A percentile compares a stretch with the other conserved stretches of the same genome.
Evolutionary conservation across 1,140 invertebrate genomes (phyloP).

Genomic region (Drosophila setifemur): DNA sequence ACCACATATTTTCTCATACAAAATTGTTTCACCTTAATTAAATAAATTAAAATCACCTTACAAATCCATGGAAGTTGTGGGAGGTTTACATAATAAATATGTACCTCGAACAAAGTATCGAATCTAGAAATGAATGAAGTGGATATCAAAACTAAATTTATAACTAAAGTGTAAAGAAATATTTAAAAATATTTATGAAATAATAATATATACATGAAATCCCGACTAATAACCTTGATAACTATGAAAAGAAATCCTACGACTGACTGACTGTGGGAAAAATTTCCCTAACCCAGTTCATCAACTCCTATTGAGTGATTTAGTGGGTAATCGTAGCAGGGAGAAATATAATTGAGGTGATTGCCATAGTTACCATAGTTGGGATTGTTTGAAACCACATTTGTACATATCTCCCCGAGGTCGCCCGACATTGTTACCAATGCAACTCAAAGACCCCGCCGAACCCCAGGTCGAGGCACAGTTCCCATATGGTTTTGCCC

Average conservation of each 20-base stretch:
- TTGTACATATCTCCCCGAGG: slow-evolving; percentile 1
- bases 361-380: slow-evolving; percentile 44
- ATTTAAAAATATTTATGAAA: not conserved
- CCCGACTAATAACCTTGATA: not conserved
- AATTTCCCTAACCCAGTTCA: slow-evolving; percentile 39
- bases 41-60: too few relatives aligned
- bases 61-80: too few relatives aligned
- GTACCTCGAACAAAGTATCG: too few relatives aligned
- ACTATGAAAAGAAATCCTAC: not conserved
- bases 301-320: slow-evolving; percentile 43
- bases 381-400: slow-evolving; percentile 9
- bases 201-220: not conserved
- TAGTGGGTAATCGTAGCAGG: slow-evolving; percentile 22
- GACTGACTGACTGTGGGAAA: slow-evolving; percentile 1
- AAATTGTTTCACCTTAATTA: too few relatives aligned
- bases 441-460: not conserved
- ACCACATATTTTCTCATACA: too few relatives aligned
- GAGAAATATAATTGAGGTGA: slow-evolving; percentile 34
- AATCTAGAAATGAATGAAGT: too few relatives aligned
- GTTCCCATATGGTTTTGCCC: slow-evolving; percentile 37
- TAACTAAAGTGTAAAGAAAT: not conserved
- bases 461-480: slow-evolving; percentile 16
- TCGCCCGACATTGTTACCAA: slow-evolving; percentile 2
- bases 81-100: too few relatives aligned
- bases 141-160: not conserved